These are phyloP conservation scores for Stylophora pistillata DNA, from an alignment of 64 coral and sea anemone species.

Conservation along the genomic window DNA sequence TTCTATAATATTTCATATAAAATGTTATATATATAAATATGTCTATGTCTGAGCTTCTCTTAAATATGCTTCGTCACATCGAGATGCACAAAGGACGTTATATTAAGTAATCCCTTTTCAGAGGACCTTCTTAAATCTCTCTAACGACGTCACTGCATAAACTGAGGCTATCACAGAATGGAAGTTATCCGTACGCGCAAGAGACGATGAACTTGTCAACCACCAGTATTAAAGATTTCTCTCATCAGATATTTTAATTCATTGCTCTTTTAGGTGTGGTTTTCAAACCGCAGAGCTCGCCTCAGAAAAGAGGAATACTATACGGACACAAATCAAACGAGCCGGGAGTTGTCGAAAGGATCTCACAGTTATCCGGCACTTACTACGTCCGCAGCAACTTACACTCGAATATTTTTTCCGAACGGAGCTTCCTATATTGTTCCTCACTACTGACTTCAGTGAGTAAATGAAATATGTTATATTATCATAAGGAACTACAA, in stretches of 20 bases:
- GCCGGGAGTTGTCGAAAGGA: neutral
- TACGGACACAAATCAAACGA: slow-evolving; percentile 28
- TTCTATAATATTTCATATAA: too few relatives aligned
- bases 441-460: slow-evolving; percentile 5
- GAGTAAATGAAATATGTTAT: neutral
- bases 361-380: neutral
- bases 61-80: too few relatives aligned
- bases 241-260: neutral
- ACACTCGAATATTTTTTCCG: slow-evolving; percentile 41
- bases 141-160: too few relatives aligned
- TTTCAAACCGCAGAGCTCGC: slow-evolving; percentile 69
- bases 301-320: slow-evolving; percentile 59
- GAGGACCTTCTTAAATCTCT: too few relatives aligned
- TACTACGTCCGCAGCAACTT: neutral
- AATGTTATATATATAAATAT: too few relatives aligned
- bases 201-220: too few relatives aligned
- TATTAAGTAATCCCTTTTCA: too few relatives aligned
- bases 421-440: slow-evolving; percentile 37
- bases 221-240: neutral
- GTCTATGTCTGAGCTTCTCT: too few relatives aligned
- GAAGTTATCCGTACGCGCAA: too few relatives aligned
- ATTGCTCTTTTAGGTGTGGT: slow-evolving; percentile 50
- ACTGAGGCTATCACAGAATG: too few relatives aligned
- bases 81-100: too few relatives aligned
- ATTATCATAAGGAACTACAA: neutral